Evolutionary conservation across 1,140 invertebrate species (phyloP).

Genomic region (Pinna nobilis): DNA sequence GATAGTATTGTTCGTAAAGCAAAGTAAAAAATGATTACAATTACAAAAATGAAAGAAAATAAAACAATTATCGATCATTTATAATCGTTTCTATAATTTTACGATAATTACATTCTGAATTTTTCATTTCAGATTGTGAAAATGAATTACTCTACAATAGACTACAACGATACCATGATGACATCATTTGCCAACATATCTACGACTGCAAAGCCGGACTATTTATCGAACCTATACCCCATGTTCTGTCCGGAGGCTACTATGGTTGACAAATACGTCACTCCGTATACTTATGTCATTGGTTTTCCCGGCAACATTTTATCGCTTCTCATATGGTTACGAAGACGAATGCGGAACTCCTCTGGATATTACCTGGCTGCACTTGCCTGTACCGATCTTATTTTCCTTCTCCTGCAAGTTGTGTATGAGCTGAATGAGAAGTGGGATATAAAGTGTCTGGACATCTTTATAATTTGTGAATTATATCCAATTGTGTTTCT

Average conservation of each 20-base stretch:
- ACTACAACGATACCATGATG: background rate
- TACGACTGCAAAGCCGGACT: background rate
- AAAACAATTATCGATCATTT: too few relatives aligned
- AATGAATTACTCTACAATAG: background rate
- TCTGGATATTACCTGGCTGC: conserved; percentile 68
- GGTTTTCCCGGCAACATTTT: conserved; percentile 68
- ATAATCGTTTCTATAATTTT: too few relatives aligned
- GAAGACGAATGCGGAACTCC: conserved; percentile 62
- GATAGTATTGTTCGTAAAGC: too few relatives aligned
- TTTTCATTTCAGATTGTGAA: background rate
- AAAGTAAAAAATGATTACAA: too few relatives aligned
- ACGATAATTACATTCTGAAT: too few relatives aligned
- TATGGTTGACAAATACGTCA: conserved; percentile 51
- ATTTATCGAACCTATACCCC: background rate
- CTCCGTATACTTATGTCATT: conserved; percentile 58
- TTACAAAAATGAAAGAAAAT: too few relatives aligned
- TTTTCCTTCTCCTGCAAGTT: conserved; percentile 61
- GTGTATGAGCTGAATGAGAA: conserved; percentile 65
- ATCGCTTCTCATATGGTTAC: conserved; percentile 65
- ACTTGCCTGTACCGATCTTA: conserved; percentile 61
- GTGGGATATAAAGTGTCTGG: conserved; percentile 61
- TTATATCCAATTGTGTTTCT: conserved; percentile 64
- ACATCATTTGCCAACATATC: background rate
- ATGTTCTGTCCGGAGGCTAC: conserved; percentile 20
- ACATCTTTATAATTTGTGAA: conserved; percentile 66